Conservation (phyloP, 2,113 vertebrate species). For the Oryzias curvinotus region DNA sequence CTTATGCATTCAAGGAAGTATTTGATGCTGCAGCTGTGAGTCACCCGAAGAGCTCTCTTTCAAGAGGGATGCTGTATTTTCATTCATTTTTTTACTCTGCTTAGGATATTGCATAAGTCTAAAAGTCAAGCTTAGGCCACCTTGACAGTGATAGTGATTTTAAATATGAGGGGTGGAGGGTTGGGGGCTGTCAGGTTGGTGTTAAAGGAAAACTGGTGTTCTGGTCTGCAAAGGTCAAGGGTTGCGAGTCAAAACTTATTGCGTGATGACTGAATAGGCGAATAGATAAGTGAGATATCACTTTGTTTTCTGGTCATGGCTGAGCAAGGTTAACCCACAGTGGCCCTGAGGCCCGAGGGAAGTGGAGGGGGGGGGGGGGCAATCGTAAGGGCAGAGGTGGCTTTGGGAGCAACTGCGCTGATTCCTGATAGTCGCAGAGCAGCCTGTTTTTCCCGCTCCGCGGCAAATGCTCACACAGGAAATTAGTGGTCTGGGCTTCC, state of each 20-base stretch:
- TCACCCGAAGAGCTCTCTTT: too few species aligned
- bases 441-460: conserved; percentile 62
- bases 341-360: conserved; percentile 59
- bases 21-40: too few species aligned
- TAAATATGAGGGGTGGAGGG: conserved; percentile 32
- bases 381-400: conserved; percentile 65
- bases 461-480: conserved; percentile 75
- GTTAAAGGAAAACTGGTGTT: conserved; percentile 31
- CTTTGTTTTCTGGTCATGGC: conserved; percentile 74
- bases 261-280: conserved; percentile 73
- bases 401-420: conserved; percentile 68
- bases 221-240: conserved; percentile 66
- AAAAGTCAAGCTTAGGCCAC: background rate
- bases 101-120: too few species aligned
- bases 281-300: conserved; percentile 80
- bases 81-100: too few species aligned
- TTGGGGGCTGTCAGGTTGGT: conserved; percentile 32
- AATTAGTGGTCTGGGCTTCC: conserved; percentile 76
- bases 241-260: conserved; percentile 74
- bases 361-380: conserved; percentile 49
- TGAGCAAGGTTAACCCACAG: conserved; percentile 73
- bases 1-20: too few species aligned
- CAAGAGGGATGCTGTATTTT: too few species aligned
- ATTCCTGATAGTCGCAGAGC: conserved; percentile 70
- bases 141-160: conserved; percentile 37